Conservation (phyloP, 2,113 vertebrate genomes). For the Climacteris rufus region DNA sequence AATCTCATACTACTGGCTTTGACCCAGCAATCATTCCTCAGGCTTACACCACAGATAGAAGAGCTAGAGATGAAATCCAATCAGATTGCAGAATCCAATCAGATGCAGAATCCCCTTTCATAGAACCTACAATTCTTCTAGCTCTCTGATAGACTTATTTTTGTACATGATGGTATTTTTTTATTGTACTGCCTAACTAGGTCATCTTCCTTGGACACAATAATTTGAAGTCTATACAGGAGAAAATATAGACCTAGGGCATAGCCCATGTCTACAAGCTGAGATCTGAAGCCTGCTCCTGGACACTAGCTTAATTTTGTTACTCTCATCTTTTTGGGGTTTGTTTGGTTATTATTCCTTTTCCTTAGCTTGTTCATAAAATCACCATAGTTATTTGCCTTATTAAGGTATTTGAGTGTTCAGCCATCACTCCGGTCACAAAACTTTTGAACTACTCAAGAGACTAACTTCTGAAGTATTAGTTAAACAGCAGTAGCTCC, state of each 20-base stretch:
- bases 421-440: not conserved
- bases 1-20: not conserved
- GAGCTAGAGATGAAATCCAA: not conserved
- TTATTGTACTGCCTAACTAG: not conserved
- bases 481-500: not conserved
- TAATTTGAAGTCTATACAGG: not conserved
- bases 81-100: too few relatives aligned
- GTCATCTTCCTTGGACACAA: not conserved
- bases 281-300: not conserved
- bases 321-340: not conserved
- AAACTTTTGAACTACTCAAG: not conserved
- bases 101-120: too few relatives aligned
- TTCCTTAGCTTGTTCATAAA: not conserved
- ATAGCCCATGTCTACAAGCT: not conserved
- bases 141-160: not conserved
- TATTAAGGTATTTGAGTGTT: not conserved
- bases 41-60: not conserved
- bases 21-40: not conserved
- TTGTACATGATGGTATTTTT: not conserved
- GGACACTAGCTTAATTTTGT: not conserved
- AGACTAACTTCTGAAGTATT: not conserved
- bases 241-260: not conserved
- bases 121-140: not conserved
- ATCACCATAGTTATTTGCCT: not conserved
- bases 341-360: not conserved